Evolutionary conservation across 2,888 invertebrate species (phyloP), one percentile per base, ranked within the genome.

Genomic region (Drosophila fulvimacula): DNA sequence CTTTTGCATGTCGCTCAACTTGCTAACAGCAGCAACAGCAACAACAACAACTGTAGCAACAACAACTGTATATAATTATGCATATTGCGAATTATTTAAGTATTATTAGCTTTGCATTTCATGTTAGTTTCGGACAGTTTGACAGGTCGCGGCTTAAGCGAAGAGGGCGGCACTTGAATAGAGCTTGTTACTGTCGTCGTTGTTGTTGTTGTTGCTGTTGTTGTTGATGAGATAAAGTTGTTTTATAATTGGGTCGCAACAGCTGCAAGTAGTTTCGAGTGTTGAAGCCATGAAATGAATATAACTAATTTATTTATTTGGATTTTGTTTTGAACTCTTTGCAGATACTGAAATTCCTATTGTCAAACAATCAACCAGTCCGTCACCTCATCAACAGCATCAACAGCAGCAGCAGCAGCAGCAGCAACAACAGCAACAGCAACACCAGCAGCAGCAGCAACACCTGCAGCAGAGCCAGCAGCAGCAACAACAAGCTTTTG

Each of bases 341-440:
- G 57, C 84, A 92, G 93, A 93, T 88, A 93, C 93, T 64, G 93
- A 93, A 92, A 93, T 93, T 91, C 93, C 93, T 90, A 91, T 92
- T 81, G 92, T 92, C 49, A 92, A 93, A 85, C 92, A 92, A 89
- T 93, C 93, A 77, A 90, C 92, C 80, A 93, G 93, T 89, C 93
- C 93, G 75, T 91, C 91, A 81, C 93, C 92, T 75, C 84, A 90
- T 69, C 85, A 90, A 69, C 91, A 89, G 63, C 91, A 87, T 61
- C 87, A 82, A 52, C 87, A 85, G 53, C 89, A 81, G n/a, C 88
- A 88, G 24, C 73, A 83, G 39, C 78, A 73, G 48, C 88, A 87
- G 34, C 90, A 85, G 6, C 86, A 86, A 19, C 88, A 88, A 21
- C 90, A 85, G 6, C 86, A 86, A 21, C 88, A 88, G 30, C 89